Conservation (phyloP, 2,888 invertebrate genomes). For the Suillia variegata region DNA sequence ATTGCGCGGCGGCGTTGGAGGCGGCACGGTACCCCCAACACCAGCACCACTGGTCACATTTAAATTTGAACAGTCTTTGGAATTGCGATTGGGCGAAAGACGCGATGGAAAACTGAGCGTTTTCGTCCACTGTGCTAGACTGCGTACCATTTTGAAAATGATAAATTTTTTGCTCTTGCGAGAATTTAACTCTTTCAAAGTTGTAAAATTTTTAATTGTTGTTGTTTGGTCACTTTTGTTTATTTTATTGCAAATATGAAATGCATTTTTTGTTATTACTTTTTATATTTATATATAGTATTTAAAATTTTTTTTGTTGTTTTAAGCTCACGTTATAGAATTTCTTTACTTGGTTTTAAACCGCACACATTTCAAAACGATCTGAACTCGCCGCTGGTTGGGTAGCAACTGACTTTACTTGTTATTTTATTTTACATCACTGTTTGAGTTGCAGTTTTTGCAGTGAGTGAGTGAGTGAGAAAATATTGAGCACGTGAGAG, state of each 20-base stretch:
- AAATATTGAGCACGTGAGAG: no score
- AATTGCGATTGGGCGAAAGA: constrained; percentile 79
- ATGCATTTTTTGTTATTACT: constrained; percentile 15
- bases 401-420: constrained; percentile 50
- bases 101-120: constrained; percentile 87
- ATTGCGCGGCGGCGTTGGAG: constrained; percentile 68
- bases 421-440: no score
- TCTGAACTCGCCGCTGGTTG: constrained; percentile 45
- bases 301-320: constrained; percentile 2
- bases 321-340: constrained; percentile 1
- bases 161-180: constrained; percentile 22
- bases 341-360: background rate
- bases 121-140: constrained; percentile 89
- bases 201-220: constrained; percentile 15
- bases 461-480: no score
- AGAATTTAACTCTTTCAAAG: constrained; percentile 12
- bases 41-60: constrained; percentile 63
- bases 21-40: no score
- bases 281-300: constrained; percentile 3
- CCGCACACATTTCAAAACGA: constrained; percentile 22
- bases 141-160: constrained; percentile 74
- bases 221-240: constrained; percentile 25
- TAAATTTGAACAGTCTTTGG: constrained; percentile 71
- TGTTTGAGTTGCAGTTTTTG: no score
- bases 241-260: no score